Percentiles rank a stretch among this genome's conserved stretches.
Evolutionary conservation across 2,113 vertebrate species (phyloP).

Genomic region (Diphyllodes magnificus): DNA sequence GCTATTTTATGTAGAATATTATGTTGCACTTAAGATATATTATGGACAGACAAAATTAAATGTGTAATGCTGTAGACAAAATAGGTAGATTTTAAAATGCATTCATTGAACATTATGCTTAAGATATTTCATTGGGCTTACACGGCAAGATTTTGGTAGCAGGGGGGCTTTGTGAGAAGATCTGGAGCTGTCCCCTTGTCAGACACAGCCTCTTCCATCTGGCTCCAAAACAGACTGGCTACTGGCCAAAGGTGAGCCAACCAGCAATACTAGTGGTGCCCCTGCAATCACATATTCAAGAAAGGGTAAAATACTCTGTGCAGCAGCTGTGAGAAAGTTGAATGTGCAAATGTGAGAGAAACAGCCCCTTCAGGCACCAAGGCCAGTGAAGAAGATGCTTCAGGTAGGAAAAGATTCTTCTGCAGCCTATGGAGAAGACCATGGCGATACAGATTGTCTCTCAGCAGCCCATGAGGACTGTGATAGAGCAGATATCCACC

Average conservation of each 20-base stretch:
- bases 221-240: background rate
- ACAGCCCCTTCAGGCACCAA: background rate
- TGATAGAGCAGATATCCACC: background rate
- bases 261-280: accelerated
- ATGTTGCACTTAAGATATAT: background rate
- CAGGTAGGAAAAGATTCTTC: background rate
- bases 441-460: accelerated
- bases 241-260: background rate
- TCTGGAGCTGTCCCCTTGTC: background rate
- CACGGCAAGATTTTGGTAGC: background rate
- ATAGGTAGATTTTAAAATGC: background rate
- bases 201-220: background rate
- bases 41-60: background rate
- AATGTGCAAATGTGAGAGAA: background rate
- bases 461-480: background rate
- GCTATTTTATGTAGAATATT: background rate
- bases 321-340: background rate
- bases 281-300: background rate
- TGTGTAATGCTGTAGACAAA: background rate
- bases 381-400: background rate
- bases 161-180: background rate
- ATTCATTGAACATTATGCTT: background rate
- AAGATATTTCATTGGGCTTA: background rate
- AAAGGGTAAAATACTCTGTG: background rate
- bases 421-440: background rate